phyloP scores from a whole-genome alignment of 2,113 vertebrate species.

The Cisticola juncidis region DNA sequence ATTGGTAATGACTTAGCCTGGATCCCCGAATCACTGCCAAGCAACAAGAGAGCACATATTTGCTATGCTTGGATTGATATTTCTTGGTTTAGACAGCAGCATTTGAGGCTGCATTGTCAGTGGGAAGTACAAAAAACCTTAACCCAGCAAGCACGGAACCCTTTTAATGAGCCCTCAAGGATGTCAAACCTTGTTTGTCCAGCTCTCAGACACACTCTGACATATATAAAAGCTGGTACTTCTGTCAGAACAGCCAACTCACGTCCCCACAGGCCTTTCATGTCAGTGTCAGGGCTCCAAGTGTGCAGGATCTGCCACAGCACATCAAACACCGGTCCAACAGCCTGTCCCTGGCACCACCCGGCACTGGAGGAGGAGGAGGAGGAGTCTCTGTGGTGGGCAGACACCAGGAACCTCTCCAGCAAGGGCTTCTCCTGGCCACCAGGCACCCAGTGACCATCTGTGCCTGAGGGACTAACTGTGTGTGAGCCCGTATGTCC shows the following conservation, averaged over 20 bases:
- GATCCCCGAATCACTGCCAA: not conserved
- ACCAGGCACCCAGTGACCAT: not conserved
- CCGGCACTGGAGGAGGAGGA: not conserved
- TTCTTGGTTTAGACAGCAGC: not conserved
- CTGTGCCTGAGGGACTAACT: not conserved
- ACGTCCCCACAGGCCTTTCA: not conserved
- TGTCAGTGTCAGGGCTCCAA: not conserved
- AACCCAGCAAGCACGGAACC: not conserved
- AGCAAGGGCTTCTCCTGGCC: not conserved
- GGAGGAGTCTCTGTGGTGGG: not conserved
- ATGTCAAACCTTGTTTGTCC: not conserved
- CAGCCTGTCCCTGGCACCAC: not conserved
- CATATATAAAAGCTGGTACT: not conserved
- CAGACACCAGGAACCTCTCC: not conserved
- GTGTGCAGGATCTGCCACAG: not conserved
- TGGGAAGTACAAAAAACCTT: not conserved
- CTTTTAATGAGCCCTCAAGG: not conserved
- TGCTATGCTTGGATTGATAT: not conserved
- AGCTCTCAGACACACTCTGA: not conserved
- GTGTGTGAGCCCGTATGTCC: no score
- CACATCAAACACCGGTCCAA: not conserved
- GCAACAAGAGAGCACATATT: not conserved
- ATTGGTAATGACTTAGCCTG: not conserved
- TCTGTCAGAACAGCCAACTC: not conserved
- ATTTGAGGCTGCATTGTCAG: not conserved